Base-by-base conservation (phyloP, 1,140 invertebrate species). In the Uloborus diversus region DNA sequence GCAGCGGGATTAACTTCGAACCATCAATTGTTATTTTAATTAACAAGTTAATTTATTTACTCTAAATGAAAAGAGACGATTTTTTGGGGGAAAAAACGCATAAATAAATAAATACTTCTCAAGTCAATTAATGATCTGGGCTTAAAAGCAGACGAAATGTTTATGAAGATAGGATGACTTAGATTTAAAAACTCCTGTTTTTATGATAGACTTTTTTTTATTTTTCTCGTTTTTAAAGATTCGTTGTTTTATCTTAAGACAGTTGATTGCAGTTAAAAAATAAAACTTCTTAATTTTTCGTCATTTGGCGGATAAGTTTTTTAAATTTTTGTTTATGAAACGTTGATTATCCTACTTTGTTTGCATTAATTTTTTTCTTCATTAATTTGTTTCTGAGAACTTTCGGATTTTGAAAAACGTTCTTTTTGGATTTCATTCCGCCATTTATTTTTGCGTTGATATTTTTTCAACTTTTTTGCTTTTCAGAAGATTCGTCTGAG, bases 221-320 rank as follows among this genome's bases (percentile, higher is more conserved):
- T 25, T 59, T 83, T 25, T 81, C 82, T 68, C 76, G 85, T 42
- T 81, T 85, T 53, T 62, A 62, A 28, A 59, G 49, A 33, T 62
- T 5, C 32, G 32, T 0, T 20, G 9, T 64, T 42, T 64, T 64
- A 42, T 64, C 25, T 56, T 20, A 20, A 27, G 25, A 53, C 27
- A 51, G 47, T 78, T 62, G 59, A 62, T 62, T 33, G 37, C 14
- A 4, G 56, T 35, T 62, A 62, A 30, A 62, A 62, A 62, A 62
- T 32, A 17, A 59, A 30, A 30, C 28, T 13, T 59, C 11, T 30
- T 59, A 30, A 30, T 25, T 59, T 30, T 59, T 14, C 56, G 11
- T 62, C 33, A n/a, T 62, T 62, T 62, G 11, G 5, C 59, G 14
- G 13, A 11, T 37, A 11, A 11, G 32, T 17, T n/a, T 28, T 61